A percentile compares a stretch with the other conserved stretches of the same genome.
Evolutionary conservation across 2,113 vertebrate species (phyloP).

Genomic region (Mustela nigripes): DNA sequence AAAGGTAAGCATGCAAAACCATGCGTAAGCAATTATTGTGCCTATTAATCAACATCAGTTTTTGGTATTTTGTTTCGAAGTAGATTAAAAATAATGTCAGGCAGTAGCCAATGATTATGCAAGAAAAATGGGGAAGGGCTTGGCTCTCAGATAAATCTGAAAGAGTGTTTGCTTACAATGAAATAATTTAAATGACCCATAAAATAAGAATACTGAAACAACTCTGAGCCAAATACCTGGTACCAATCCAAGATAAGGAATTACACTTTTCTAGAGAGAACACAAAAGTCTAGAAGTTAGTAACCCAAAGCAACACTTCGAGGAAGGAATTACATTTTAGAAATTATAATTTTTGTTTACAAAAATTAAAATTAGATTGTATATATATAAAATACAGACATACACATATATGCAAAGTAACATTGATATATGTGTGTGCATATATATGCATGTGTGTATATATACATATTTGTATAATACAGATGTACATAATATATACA

Average conservation of each 20-base stretch:
- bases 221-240: not conserved
- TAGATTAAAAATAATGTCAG: not conserved
- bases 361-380: not conserved
- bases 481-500: not conserved
- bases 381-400: not conserved
- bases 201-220: not conserved
- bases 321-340: not conserved
- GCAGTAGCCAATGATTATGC: not conserved
- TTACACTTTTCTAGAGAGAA: not conserved
- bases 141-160: slow-evolving; percentile 36
- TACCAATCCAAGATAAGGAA: not conserved
- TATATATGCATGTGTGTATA: not conserved
- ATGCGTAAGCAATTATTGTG: not conserved
- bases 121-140: not conserved
- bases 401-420: not conserved
- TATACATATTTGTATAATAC: not conserved
- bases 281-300: not conserved
- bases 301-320: not conserved
- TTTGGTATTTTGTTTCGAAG: not conserved
- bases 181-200: not conserved
- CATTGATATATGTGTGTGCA: not conserved
- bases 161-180: not conserved
- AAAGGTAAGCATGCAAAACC: not conserved
- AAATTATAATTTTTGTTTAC: not conserved
- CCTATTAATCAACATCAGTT: not conserved